These are phyloP conservation scores for Boleophthalmus pectinirostris DNA, from an alignment of 2,113 vertebrate species.

Conservation along the genomic window DNA sequence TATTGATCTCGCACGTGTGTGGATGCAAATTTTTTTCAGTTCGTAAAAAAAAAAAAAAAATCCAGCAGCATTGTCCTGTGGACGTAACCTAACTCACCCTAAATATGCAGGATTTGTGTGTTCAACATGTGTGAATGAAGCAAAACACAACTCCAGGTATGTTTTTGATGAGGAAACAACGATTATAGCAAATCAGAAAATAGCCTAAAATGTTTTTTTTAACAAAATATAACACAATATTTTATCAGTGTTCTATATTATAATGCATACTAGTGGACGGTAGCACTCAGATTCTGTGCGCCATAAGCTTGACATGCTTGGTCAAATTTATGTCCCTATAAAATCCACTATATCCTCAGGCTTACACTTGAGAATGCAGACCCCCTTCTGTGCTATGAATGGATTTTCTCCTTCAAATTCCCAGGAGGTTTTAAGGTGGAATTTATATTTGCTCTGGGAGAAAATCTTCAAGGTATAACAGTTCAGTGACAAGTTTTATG, in stretches of 20 bases:
- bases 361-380: conserved; percentile 9
- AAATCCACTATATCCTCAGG: conserved; percentile 13
- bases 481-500: neutral
- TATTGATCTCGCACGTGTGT: too few relatives aligned
- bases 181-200: too few relatives aligned
- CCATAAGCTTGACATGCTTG: neutral
- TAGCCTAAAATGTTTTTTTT: neutral
- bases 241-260: neutral
- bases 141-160: too few relatives aligned
- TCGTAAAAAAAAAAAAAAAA: too few relatives aligned
- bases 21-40: too few relatives aligned
- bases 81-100: too few relatives aligned
- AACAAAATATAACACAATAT: neutral
- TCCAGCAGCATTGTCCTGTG: too few relatives aligned
- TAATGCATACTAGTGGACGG: neutral
- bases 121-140: too few relatives aligned
- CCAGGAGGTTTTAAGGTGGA: conserved; percentile 7
- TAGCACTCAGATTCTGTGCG: neutral
- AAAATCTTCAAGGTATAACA: conserved; percentile 1
- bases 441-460: conserved; percentile 11
- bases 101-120: too few relatives aligned
- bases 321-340: conserved; percentile 15
- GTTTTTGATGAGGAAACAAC: too few relatives aligned
- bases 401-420: conserved; percentile 10
- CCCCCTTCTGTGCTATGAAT: neutral